Evolutionary conservation across 2,888 invertebrate genomes (phyloP), one percentile per base, ranked within the genome.

Genomic region (Cacoxenus indagator): DNA sequence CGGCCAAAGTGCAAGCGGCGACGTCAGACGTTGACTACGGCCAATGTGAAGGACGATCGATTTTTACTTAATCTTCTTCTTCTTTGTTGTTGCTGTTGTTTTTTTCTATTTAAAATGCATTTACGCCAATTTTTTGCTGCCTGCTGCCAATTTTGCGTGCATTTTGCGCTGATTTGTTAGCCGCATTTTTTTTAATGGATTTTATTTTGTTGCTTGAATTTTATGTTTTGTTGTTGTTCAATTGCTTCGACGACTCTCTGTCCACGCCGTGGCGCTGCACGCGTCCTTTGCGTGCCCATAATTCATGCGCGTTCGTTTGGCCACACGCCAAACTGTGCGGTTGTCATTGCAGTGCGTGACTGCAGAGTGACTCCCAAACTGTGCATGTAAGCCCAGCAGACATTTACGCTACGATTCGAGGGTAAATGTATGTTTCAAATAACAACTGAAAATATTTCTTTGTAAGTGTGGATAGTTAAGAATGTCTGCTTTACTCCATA

Each of bases 11-110:
- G 55, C 55, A 55, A 55, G 11, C 27, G 19, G 37, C 26, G 43
- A 61, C 37, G 29, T 24, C 59, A 14, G 37, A 6, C 37, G 17
- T n/a, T 17, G 43, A 19, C 59, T 31, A 31, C 19, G 59, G 37
- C 59, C 26, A 26, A 46, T 26, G 46, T 48, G 64, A 64, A 55
- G 55, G 55, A 24, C 55, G 17, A 26, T 55, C 26, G 55, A 55
- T 22, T 55, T 27, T 24, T 55, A n/a, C n/a, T n/a, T n/a, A n/a
- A n/a, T 24, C 8, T 27, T 22, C 26, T 55, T 24, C 27, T 55
- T 9, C 11, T 19, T 27, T 55, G 22, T 8, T 46, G 46, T 46
- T 46, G 1, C n/a, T 22, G 11, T 26, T 27, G 17, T 24, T 9
- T 55, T 27, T 55, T 11, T 24, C 27, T 26, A n/a, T 24, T 55